These are phyloP conservation scores for Enteromius fasciolatus DNA, from an alignment of 2,797 vertebrate species.

Conservation along the genomic window DNA sequence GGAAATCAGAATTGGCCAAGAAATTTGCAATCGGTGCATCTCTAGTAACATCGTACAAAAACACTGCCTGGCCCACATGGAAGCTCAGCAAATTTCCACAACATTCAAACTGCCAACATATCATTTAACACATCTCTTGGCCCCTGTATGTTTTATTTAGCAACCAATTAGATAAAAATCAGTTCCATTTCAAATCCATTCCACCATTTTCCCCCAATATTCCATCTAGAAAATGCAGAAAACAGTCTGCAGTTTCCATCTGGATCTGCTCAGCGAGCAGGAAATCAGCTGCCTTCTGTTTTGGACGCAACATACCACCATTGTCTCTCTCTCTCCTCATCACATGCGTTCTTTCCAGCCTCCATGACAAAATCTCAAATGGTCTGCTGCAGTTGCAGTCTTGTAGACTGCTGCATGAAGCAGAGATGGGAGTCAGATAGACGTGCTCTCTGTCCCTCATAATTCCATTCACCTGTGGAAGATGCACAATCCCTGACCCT, in stretches of 20 bases:
- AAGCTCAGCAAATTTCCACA: slow-evolving; percentile 8
- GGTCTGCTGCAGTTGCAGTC: slow-evolving; percentile 40
- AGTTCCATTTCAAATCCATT: not conserved
- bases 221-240: not conserved
- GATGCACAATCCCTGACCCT: slow-evolving; percentile 53
- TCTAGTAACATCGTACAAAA: not conserved
- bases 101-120: not conserved
- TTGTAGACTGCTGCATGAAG: slow-evolving; percentile 42
- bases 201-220: not conserved
- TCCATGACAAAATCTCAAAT: slow-evolving; percentile 34
- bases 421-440: slow-evolving; percentile 53
- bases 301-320: not conserved
- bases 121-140: not conserved
- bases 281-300: slow-evolving; percentile 21
- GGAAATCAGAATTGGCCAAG: too few relatives aligned
- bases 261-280: slow-evolving; percentile 10
- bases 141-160: not conserved
- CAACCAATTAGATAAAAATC: not conserved
- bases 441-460: slow-evolving; percentile 39
- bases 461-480: slow-evolving; percentile 46
- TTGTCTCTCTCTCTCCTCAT: not conserved
- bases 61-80: not conserved
- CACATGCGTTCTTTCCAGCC: not conserved
- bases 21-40: too few relatives aligned
- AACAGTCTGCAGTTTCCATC: slow-evolving; percentile 16